These are phyloP conservation scores for Pristionchus maxplancki DNA, from an alignment of 2,888 invertebrate genomes.

Conservation along the genomic window DNA sequence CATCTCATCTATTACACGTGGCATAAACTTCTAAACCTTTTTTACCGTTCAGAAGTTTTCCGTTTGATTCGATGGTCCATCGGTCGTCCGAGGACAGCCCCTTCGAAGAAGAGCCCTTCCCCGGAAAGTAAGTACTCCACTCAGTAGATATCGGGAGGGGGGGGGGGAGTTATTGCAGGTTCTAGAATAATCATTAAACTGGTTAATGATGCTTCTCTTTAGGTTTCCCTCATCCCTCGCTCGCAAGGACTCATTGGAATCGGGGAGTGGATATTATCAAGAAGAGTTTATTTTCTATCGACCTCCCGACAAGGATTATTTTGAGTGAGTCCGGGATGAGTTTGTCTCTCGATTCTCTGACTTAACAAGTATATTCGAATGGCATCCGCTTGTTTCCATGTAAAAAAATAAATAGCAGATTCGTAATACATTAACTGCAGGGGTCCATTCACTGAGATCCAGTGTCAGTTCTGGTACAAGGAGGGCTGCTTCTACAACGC, in stretches of 20 bases:
- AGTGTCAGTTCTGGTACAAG: conserved; percentile 14
- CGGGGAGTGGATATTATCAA: background rate
- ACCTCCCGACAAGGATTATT: background rate
- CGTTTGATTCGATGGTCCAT: conserved; percentile 21
- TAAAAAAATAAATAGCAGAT: no score
- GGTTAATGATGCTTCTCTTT: background rate
- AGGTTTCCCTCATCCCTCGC: background rate
- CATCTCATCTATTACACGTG: background rate
- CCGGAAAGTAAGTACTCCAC: background rate
- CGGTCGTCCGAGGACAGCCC: conserved; percentile 13
- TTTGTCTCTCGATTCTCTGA: background rate
- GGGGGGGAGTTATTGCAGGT: no score
- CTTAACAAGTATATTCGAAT: background rate
- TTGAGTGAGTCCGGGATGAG: background rate
- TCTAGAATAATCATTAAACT: no score
- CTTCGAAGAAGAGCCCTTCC: background rate
- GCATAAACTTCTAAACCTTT: background rate
- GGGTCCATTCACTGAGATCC: background rate
- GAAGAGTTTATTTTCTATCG: conserved; percentile 21
- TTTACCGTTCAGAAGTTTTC: background rate
- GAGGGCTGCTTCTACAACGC: conserved; percentile 25
- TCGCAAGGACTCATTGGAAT: background rate
- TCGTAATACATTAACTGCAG: background rate
- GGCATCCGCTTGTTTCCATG: no score
- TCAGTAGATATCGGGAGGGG: no score